Evolutionary conservation across 2,888 invertebrate genomes (phyloP), one percentile per base, ranked within the genome.

Genomic region (Stenoptilia bipunctidactyla): DNA sequence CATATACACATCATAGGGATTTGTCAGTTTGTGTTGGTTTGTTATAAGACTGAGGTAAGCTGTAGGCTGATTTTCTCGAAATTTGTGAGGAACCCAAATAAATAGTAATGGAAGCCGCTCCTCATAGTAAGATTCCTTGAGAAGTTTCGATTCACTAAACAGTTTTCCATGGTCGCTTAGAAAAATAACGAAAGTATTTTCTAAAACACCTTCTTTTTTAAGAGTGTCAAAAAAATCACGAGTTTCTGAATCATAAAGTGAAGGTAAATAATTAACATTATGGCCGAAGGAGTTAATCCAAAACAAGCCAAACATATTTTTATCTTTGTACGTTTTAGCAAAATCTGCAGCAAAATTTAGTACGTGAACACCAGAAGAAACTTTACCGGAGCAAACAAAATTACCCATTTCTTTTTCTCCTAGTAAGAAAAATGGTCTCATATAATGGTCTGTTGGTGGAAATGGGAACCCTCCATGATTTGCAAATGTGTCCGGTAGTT

Each of bases 401-500:
- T 68, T 63, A 33, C 76, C 74, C 13, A 66, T 66, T 14, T 1
- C 20, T 12, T 86, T 63, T 48, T 85, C 90, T 0, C 89, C 87
- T 0, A 90, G 90, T 9, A 90, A 58, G 44, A 90, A 85, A 49
- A 91, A 89, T 0, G 93, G 92, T 15, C 94, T 83, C 43, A 91
- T 75, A 53, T 94, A 94, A 56, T 92, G 93, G 60, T 95, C 92
- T 0, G 92, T 90, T 0, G 96, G 95, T 0, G 87, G 87, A 1
- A 85, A 68, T 27, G 79, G 75, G 56, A 94, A 96, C 0, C 94
- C 93, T 40, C 53, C 50, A 42, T 50, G 53, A 36, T 49, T 58
- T 14, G 55, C 48, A 61, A 92, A 92, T 0, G 93, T 93, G 39
- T 89, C 89, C 1, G 93, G 89, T 36, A 66, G 51, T 0, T 52